Conservation (phyloP, 2,888 invertebrate species). For the Ochlodes sylvanus region DNA sequence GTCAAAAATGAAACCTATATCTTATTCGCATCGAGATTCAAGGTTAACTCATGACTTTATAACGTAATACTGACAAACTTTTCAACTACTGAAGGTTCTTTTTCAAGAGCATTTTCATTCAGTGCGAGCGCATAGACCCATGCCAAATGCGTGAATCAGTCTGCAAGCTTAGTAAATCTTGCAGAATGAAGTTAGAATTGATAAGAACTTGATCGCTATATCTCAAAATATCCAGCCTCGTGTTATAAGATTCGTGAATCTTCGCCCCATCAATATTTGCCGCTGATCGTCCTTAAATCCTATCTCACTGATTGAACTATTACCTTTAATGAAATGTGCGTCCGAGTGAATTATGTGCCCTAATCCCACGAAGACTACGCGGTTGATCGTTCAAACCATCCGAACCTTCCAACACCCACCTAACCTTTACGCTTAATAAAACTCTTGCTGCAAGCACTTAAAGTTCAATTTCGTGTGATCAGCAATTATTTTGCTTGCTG, state of each 20-base stretch:
- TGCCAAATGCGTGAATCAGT: too few species aligned
- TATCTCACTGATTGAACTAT: constrained; percentile 33
- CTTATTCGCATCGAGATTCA: too few species aligned
- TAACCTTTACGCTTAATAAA: constrained; percentile 26
- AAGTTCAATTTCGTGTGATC: constrained; percentile 20
- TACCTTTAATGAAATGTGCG: constrained; percentile 37
- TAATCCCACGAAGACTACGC: constrained; percentile 41
- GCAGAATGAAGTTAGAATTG: too few species aligned
- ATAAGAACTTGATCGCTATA: background rate
- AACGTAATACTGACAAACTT: too few species aligned
- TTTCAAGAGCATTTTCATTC: too few species aligned
- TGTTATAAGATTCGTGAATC: constrained; percentile 10
- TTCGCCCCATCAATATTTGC: constrained; percentile 11
- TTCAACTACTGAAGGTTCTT: too few species aligned
- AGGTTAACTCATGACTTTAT: too few species aligned
- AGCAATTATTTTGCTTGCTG: constrained; percentile 1
- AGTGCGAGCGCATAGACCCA: too few species aligned
- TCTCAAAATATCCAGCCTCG: background rate
- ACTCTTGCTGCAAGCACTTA: constrained; percentile 22
- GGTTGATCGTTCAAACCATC: constrained; percentile 41
- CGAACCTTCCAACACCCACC: constrained; percentile 33
- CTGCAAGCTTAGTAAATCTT: too few species aligned
- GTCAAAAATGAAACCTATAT: too few species aligned
- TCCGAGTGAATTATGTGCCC: constrained; percentile 36
- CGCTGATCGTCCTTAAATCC: constrained; percentile 8